Base-by-base conservation (phyloP, 23 tunicate species). In the Clavelina lepadiformis region DNA sequence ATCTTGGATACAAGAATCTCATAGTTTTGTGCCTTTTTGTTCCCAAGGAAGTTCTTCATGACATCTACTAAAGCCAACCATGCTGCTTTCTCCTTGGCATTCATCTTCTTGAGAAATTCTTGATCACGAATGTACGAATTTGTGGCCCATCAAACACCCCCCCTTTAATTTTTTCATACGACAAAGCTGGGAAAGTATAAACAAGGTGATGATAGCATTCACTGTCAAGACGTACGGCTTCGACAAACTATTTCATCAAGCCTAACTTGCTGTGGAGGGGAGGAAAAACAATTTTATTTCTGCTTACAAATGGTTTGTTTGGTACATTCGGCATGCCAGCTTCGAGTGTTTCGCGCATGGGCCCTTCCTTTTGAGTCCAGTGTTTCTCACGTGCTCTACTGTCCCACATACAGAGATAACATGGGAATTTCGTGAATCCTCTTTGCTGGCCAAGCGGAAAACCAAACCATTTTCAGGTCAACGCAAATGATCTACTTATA, bases 41-140 rank as follows among this genome's bases (percentile, higher is more conserved):
- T 63, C 38, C 68, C 50, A 35, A 35, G 50, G 24, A 63, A 63
- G 38, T 63, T 63, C 51, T 63, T 63, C 50, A 34, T 63, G 4
- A 37, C 68, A 63, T 63, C 68, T 30, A 63, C 50, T 36, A 63
- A 63, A 7, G 68, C 20, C 59, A 63, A 63, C 49, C 49, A 35
- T 63, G 68, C 68, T 63, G 50, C 50, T 28, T 63, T 63, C 50
- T 63, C 25, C 51, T 63, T 63, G 7, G 13, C 64, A 28, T 28
- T 58, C 64, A 58, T 58, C 7, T 13, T 58, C 31, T 58, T 36
- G n/a, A 28, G 18, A 58, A 58, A 58, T 30, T 3, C 35, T 58
- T 58, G 64, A 58, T 58, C 64, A 58, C 64, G 35, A 58, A 38
- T 5, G 64, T 58, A 28, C n/a, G 64, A 5, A 58, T 58, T 23